Evolutionary conservation across 1,140 invertebrate species (phyloP), one percentile per base, ranked within the genome.

Genomic region (Asbolus verrucosus): DNA sequence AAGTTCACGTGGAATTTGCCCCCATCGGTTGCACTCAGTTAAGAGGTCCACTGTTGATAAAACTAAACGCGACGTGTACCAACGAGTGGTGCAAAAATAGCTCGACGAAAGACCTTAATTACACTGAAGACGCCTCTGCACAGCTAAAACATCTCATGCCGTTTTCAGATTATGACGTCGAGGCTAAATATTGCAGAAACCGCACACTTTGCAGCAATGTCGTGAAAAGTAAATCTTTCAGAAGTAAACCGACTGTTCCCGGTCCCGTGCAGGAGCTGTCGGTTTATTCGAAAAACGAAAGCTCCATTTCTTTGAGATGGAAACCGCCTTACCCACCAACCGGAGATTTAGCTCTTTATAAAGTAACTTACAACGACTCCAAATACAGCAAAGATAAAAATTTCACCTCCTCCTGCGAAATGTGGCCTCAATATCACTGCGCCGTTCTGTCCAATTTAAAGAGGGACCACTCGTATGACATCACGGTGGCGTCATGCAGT

Each of bases 271-370:
- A 6, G 11, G 19, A 50, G 0, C 8, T 70, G 4, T 16, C 21
- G 14, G 21, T 50, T 24, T 66, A 50, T 50, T 73, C 71, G n/a
- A 70, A 70, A 36, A 59, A 60, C 30, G 30, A 36, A 8, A 62
- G 14, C n/a, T 50, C 38, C 3, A 50, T 73, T 60, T 73, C 63
- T 1, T 9, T 73, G 6, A 36, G 67, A n/a, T 73, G 68, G 60
- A 21, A 14, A 36, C 43, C 39, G 27, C 71, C 71, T 1, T 61
- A 38, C 61, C 71, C 71, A 4, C 71, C 71, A 5, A 70, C 68
- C 18, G 71, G 71, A n/a, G 19, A 27, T 19, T 18, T 73, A 5
- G 59, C 24, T 0, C 1, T 13, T 2, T 70, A 70, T 30, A 16
- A 11, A 8, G 54, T 72, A 27, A 1, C 4, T 15, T 69, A 61